Evolutionary conservation across 2,888 invertebrate genomes (phyloP).

Genomic region (Rhingia rostrata): DNA sequence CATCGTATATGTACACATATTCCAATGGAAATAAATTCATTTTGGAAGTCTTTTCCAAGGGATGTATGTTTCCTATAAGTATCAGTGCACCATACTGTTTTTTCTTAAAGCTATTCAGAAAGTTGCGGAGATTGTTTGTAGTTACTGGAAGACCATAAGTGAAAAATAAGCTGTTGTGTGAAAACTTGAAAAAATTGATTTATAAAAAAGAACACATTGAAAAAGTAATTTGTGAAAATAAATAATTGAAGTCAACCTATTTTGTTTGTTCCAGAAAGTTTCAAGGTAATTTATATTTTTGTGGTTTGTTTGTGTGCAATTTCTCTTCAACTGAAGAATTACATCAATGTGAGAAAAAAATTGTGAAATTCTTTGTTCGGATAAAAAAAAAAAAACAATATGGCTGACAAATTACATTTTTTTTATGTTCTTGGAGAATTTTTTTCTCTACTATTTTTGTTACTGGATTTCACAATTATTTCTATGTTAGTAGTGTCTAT

Average conservation of each 20-base stretch:
- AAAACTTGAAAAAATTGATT: slow-evolving; percentile 22
- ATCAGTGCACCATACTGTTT: neutral
- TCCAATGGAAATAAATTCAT: slow-evolving; percentile 48
- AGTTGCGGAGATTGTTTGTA: slow-evolving; percentile 45
- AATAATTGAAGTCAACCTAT: slow-evolving; percentile 19
- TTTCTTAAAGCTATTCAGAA: slow-evolving; percentile 48
- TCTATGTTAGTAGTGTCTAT: neutral
- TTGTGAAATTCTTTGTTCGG: slow-evolving; percentile 35
- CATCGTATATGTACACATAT: slow-evolving; percentile 18
- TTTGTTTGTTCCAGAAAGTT: slow-evolving; percentile 30
- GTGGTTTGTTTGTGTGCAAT: neutral
- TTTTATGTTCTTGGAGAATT: too few relatives aligned
- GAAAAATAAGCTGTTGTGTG: slow-evolving; percentile 26
- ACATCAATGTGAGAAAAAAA: neutral
- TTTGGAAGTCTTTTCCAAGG: slow-evolving; percentile 53
- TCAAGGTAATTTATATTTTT: slow-evolving; percentile 54
- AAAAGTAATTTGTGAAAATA: slow-evolving; percentile 15
- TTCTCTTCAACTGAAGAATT: neutral
- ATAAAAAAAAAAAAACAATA: neutral
- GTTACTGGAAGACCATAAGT: neutral
- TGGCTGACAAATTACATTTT: slow-evolving; percentile 9
- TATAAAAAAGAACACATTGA: slow-evolving; percentile 34
- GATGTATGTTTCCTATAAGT: slow-evolving; percentile 46
- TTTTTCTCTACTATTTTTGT: too few relatives aligned
- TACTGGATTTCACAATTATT: too few relatives aligned